Percentiles rank a stretch among this genome's conserved stretches.
Evolutionary conservation across 2,113 vertebrate genomes (phyloP).

Genomic region (Cathartes aura): DNA sequence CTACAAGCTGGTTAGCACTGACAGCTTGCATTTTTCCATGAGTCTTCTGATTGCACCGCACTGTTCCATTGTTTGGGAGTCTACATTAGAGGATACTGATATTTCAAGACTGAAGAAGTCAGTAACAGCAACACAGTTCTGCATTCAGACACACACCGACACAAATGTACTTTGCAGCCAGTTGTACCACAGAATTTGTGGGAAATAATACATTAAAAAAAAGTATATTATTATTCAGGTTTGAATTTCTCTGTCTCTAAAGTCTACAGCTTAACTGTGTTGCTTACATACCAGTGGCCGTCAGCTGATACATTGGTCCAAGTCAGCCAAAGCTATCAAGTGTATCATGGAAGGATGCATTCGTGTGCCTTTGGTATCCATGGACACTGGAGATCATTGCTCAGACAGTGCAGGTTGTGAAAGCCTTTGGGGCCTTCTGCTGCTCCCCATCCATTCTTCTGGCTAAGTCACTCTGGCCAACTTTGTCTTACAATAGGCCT

Average conservation of each 20-base stretch:
- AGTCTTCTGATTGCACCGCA: background rate
- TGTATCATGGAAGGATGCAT: background rate
- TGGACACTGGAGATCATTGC: background rate
- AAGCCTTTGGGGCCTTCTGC: background rate
- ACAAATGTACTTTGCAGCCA: background rate
- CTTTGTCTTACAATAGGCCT: background rate
- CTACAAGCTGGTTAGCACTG: background rate
- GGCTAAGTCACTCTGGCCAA: background rate
- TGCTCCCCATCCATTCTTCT: background rate
- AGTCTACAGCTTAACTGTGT: background rate
- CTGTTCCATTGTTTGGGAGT: background rate
- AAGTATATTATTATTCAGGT: background rate
- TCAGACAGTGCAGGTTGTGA: background rate
- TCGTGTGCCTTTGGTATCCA: background rate
- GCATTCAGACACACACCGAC: background rate
- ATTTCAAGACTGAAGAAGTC: background rate
- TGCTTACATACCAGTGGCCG: background rate
- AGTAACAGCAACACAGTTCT: background rate
- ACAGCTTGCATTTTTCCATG: background rate
- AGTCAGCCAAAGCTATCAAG: background rate
- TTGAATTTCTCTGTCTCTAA: background rate
- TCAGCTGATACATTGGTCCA: background rate
- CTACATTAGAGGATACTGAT: background rate
- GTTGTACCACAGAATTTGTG: background rate
- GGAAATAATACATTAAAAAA: background rate